Percentiles rank a stretch among this genome's conserved stretches.
phyloP scores from a whole-genome alignment of 2,888 invertebrate genomes.

The Ornithoptera priamus region DNA sequence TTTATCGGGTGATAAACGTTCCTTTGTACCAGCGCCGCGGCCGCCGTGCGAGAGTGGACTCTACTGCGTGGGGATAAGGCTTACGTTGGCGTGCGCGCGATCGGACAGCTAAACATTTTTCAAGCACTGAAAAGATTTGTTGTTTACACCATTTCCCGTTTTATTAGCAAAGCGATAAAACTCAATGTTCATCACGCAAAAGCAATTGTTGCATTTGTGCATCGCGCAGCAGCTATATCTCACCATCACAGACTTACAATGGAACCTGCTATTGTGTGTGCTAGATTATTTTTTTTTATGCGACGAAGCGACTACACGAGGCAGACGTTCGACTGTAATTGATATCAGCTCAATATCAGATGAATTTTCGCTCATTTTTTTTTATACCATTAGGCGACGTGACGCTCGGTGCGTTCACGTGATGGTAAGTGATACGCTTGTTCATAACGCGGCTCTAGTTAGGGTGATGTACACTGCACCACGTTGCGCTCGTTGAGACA shows the following conservation, averaged over 20 bases:
- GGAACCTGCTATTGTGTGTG: constrained; percentile 11
- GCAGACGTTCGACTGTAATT: too few species aligned
- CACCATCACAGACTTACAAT: constrained; percentile 30
- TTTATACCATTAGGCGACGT: too few species aligned
- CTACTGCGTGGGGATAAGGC: constrained; percentile 37
- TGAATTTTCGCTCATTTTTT: too few species aligned
- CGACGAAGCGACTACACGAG: too few species aligned
- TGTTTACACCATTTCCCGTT: constrained; percentile 68
- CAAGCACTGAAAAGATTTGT: constrained; percentile 55
- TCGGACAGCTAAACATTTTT: constrained; percentile 41
- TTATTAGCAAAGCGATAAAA: constrained; percentile 69
- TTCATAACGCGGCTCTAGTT: too few species aligned
- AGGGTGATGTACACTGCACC: too few species aligned
- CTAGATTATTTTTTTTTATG: too few species aligned
- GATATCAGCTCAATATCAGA: too few species aligned
- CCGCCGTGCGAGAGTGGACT: constrained; percentile 42
- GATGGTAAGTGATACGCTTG: too few species aligned
- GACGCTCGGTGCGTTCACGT: too few species aligned
- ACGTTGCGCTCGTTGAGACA: too few species aligned
- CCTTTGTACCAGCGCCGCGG: constrained; percentile 37
- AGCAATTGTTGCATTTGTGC: constrained; percentile 43
- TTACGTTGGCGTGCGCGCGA: constrained; percentile 32
- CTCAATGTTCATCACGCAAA: constrained; percentile 58
- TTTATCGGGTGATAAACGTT: constrained; percentile 75
- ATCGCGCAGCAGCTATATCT: constrained; percentile 29